These are phyloP conservation scores for Gallinago media DNA, from an alignment of 2,113 vertebrate genomes.

Conservation along the genomic window DNA sequence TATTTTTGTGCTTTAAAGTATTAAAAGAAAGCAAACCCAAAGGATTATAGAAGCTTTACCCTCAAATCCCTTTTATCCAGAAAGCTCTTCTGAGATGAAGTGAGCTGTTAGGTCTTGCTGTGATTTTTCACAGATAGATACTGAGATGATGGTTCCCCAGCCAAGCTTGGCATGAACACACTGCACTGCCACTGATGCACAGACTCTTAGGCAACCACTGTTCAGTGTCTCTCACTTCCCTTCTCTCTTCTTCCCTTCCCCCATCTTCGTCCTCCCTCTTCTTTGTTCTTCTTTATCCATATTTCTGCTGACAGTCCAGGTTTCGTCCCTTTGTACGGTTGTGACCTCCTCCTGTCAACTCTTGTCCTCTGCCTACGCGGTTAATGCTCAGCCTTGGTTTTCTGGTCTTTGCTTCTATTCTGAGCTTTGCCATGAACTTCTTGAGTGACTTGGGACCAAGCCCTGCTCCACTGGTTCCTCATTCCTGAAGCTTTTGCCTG, in stretches of 20 bases:
- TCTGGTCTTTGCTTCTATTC: neutral
- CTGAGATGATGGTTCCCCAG: neutral
- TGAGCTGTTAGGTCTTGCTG: neutral
- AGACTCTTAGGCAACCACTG: neutral
- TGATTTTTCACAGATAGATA: neutral
- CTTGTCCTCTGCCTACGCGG: neutral
- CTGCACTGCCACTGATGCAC: neutral
- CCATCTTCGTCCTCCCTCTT: neutral
- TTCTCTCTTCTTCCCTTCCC: neutral
- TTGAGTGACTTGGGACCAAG: neutral
- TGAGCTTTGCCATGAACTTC: neutral
- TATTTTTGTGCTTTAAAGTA: slow-evolving; percentile 55
- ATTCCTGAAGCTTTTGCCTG: neutral
- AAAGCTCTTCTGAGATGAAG: slow-evolving; percentile 23
- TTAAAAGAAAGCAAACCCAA: slow-evolving; percentile 55
- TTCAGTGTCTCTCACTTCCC: neutral
- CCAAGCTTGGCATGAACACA: neutral
- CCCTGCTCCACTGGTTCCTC: neutral
- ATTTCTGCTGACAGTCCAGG: slow-evolving; percentile 37
- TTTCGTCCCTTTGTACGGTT: neutral
- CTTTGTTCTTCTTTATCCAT: neutral
- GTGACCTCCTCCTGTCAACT: neutral
- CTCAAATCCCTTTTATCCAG: slow-evolving; percentile 59
- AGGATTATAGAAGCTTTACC: slow-evolving; percentile 49
- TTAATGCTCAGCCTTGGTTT: neutral